These are phyloP conservation scores for Tupaia chinensis DNA, from an alignment of 2,113 vertebrate genomes.

Conservation along the genomic window DNA sequence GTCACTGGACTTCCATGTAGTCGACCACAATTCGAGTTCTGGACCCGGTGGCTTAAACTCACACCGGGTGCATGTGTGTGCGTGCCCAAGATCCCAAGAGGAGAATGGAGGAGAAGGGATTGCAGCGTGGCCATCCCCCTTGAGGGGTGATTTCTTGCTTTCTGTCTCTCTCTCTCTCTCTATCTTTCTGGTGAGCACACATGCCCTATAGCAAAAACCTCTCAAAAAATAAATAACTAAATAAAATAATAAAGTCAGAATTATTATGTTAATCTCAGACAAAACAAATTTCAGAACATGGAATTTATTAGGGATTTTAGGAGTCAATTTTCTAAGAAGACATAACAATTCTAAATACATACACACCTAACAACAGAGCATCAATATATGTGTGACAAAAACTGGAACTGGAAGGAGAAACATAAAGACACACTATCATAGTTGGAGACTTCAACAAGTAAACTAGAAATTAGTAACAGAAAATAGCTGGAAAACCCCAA, in stretches of 20 bases:
- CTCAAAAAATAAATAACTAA: too few relatives aligned
- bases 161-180: too few relatives aligned
- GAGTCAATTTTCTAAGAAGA: neutral
- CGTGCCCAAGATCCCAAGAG: too few relatives aligned
- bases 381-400: neutral
- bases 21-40: too few relatives aligned
- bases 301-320: neutral
- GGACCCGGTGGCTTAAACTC: too few relatives aligned
- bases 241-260: neutral
- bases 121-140: too few relatives aligned
- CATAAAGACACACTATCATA: neutral
- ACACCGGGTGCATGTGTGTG: too few relatives aligned
- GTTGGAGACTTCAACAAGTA: neutral
- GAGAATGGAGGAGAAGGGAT: too few relatives aligned
- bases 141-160: too few relatives aligned
- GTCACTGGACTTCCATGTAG: too few relatives aligned
- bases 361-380: neutral
- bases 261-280: neutral
- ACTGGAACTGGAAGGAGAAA: neutral
- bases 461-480: neutral
- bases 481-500: neutral
- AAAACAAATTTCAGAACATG: neutral
- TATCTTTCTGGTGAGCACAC: too few relatives aligned
- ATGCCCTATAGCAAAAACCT: too few relatives aligned
- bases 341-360: neutral